Percentiles rank a stretch among this genome's conserved stretches.
Evolutionary conservation across 2,888 invertebrate species (phyloP).

Genomic region (Drosophila hawaiiensis): DNA sequence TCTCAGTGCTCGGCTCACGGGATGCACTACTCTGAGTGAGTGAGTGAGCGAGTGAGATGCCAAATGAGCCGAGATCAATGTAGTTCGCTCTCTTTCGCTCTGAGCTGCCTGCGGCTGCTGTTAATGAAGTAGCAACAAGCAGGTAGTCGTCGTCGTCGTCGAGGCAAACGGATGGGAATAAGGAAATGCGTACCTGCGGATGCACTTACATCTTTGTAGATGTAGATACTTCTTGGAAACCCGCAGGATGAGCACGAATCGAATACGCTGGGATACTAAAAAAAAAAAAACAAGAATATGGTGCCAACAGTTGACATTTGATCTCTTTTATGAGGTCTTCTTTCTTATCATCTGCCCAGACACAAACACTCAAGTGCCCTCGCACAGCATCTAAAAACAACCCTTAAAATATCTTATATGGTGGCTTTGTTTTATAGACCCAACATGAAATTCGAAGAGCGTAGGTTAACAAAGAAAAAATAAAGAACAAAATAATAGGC

Average conservation of each 20-base stretch:
- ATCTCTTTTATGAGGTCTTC: slow-evolving; percentile 77
- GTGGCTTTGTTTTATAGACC: slow-evolving; percentile 3
- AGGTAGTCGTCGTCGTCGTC: slow-evolving; percentile 28
- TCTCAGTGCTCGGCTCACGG: not conserved
- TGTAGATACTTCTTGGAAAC: slow-evolving; percentile 72
- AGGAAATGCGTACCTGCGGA: slow-evolving; percentile 74
- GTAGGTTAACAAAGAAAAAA: slow-evolving; percentile 10
- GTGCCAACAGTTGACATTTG: slow-evolving; percentile 69
- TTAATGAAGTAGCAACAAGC: slow-evolving; percentile 50
- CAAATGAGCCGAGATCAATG: slow-evolving; percentile 8
- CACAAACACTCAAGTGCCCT: slow-evolving; percentile 49
- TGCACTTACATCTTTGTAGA: slow-evolving; percentile 69
- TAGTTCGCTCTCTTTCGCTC: not conserved
- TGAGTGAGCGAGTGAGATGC: slow-evolving; percentile 4
- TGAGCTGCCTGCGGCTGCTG: slow-evolving; percentile 25
- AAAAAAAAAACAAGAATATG: slow-evolving; percentile 47
- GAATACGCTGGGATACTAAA: slow-evolving; percentile 9
- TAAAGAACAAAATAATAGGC: not conserved
- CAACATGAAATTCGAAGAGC: slow-evolving; percentile 34
- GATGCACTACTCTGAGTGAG: not conserved
- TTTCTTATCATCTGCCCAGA: slow-evolving; percentile 40
- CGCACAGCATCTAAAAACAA: slow-evolving; percentile 22
- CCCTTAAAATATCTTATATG: slow-evolving; percentile 31
- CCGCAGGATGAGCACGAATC: slow-evolving; percentile 25
- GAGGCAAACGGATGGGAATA: slow-evolving; percentile 43